Base-by-base conservation (phyloP, 2,797 vertebrate genomes). In the Karalla daura region DNA sequence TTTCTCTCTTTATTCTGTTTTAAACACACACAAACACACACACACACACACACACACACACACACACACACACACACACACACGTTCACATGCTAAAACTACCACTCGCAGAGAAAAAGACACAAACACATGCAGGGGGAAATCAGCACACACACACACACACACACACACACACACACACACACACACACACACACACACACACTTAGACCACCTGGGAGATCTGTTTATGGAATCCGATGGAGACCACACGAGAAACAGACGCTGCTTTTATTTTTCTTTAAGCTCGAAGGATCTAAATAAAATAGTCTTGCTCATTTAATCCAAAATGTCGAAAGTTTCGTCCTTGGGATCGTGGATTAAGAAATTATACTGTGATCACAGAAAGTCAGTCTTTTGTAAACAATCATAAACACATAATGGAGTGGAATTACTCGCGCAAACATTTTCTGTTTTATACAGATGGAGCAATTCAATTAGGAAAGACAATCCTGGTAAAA, bases 121-220 rank as follows among this genome's bases (percentile, higher is more conserved):
- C 36, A 59, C 52, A 54, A 46, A 58, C 50, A 64, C 32, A 50
- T 27, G 8, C 49, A 52, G 32, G 27, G n/a, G 54, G 50, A 53
- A 18, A 76, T 40, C 54, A 47, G 54, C 54, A 58, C 54, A 51
- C 32, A 21, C 65, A 60, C 63, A 63, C 32, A 21, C 65, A 60
- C 63, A 63, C 56, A 56, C 54, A 58, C 51, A 30, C 35, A 63
- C 58, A 60, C 54, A 58, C 58, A 51, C 39, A n/a, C 64, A 59
- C 66, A 63, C 56, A 52, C 50, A 58, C 50, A 28, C 33, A 59
- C 40, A 59, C 56, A 63, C 60, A 55, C 71, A 55, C 62, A 46
- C 44, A 40, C 23, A 41, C n/a, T 24, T 2, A 59, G 94, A 95
- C 95, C 95, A 95, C 96, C 95, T 92, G 94, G 91, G 90, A 94